phyloP scores from a whole-genome alignment of 2,797 vertebrate species.

The Dallia pectoralis region DNA sequence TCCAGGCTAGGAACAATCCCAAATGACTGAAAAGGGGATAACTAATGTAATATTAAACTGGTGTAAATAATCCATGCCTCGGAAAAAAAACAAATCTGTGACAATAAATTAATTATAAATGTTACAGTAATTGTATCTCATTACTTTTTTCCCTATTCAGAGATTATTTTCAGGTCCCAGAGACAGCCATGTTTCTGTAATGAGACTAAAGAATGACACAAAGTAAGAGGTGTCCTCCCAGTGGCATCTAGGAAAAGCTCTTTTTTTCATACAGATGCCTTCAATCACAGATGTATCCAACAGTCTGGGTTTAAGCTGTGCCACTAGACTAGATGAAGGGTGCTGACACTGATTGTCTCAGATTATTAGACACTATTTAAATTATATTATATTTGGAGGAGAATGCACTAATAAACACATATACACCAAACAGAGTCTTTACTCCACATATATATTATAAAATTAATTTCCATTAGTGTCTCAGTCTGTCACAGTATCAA shows the following conservation, averaged over 20 bases:
- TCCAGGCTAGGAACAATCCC: conserved; percentile 46
- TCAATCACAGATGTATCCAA: not conserved
- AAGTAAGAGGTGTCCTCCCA: conserved; percentile 11
- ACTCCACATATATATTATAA: too few species aligned
- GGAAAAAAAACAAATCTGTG: not conserved
- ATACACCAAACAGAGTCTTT: not conserved
- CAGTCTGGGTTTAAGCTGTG: not conserved
- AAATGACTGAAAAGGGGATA: not conserved
- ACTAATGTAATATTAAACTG: not conserved
- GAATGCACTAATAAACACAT: not conserved
- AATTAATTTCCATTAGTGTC: too few species aligned
- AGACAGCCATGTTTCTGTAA: not conserved
- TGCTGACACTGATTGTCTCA: not conserved
- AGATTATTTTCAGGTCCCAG: conserved; percentile 14
- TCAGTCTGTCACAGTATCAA: not conserved
- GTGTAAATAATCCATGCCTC: not conserved
- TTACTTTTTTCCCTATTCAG: too few species aligned
- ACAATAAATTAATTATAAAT: not conserved
- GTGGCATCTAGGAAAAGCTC: not conserved
- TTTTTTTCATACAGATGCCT: conserved; percentile 12
- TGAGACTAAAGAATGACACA: not conserved
- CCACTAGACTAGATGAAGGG: not conserved
- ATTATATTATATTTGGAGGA: not conserved
- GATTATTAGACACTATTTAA: not conserved
- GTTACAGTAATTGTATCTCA: not conserved